Evolutionary conservation across 2,113 vertebrate species (phyloP), one percentile per base, ranked within the genome.

Genomic region (Phoenicopterus ruber): DNA sequence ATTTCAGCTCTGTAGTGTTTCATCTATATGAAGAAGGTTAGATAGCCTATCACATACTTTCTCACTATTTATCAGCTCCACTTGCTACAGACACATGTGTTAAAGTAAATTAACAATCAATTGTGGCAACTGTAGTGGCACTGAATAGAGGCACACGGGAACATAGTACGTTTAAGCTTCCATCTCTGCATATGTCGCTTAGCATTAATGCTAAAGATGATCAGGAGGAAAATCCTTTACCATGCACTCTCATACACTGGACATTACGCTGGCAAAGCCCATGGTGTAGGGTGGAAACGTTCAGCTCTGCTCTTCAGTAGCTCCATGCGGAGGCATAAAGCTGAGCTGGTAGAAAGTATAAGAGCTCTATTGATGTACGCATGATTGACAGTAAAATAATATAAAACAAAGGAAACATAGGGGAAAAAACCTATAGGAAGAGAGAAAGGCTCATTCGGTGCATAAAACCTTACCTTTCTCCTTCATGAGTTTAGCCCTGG

Each of bases 91-190:
- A 92, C 79, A 66, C 42, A 67, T 65, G 81, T 76, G 52, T 76
- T 88, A 91, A 93, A 97, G 92, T 95, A 96, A 97, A 97, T 97
- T 97, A 97, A 97, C 95, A 97, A 97, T 92, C 97, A 97, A 42
- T 96, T 97, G 95, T 94, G 94, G 91, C 49, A 97, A 96, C 96
- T 91, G 92, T 80, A 93, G 82, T 93, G 88, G 85, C 93, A 95
- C 72, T 85, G 94, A 90, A 3, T 76, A 90, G 95, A 95, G 88
- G 94, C 77, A 81, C 79, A 71, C 10, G 38, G 96, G 96, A 96
- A 74, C 94, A 76, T 40, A 85, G 91, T 36, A 63, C 76, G 14
- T 89, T 97, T 95, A 96, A 96, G 91, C 32, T 87, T 90, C 83
- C 88, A 95, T 91, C 92, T 95, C 95, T 90, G 50, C 70, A 61